phyloP scores from a whole-genome alignment of 2,888 invertebrate genomes.

The Metalampra italica region DNA sequence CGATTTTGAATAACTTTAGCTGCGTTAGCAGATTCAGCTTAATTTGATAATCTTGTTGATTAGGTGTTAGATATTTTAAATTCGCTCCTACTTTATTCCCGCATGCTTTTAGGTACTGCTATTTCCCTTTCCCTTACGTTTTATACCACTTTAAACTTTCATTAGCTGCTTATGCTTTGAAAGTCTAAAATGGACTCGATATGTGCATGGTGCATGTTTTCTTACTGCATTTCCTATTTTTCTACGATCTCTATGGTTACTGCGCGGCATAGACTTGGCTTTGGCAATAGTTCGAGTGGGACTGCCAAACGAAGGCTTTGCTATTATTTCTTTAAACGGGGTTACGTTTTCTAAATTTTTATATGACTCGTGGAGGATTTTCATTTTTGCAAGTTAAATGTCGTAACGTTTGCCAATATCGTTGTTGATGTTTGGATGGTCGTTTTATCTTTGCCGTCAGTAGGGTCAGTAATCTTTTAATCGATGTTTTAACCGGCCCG shows the following conservation, averaged over 20 bases:
- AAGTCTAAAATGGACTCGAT: constrained; percentile 48
- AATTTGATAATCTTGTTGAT: constrained; percentile 5
- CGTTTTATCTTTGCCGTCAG: constrained; percentile 47
- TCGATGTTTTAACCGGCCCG: constrained; percentile 49
- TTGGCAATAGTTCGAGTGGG: constrained; percentile 64
- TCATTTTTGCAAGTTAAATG: constrained; percentile 61
- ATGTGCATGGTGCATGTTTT: constrained; percentile 70
- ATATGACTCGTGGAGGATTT: constrained; percentile 18
- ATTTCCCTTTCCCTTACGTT: constrained; percentile 43
- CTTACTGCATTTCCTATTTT: constrained; percentile 67
- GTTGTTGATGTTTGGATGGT: constrained; percentile 55
- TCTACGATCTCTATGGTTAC: constrained; percentile 80
- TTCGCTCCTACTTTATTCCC: constrained; percentile 74
- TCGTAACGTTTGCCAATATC: constrained; percentile 62
- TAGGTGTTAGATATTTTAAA: constrained; percentile 27
- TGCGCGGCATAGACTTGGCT: constrained; percentile 78
- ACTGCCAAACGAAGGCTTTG: constrained; percentile 62
- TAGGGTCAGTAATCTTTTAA: constrained; percentile 49
- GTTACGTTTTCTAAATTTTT: constrained; percentile 31
- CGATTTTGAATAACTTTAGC: constrained; percentile 15
- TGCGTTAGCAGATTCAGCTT: constrained; percentile 18
- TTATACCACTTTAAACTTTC: constrained; percentile 48
- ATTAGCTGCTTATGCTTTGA: constrained; percentile 27
- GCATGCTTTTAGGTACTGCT: constrained; percentile 63
- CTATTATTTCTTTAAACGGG: constrained; percentile 43